phyloP scores from a whole-genome alignment of 35 echinoderm and acorn worm genomes.

The Apostichopus parvimensis region DNA sequence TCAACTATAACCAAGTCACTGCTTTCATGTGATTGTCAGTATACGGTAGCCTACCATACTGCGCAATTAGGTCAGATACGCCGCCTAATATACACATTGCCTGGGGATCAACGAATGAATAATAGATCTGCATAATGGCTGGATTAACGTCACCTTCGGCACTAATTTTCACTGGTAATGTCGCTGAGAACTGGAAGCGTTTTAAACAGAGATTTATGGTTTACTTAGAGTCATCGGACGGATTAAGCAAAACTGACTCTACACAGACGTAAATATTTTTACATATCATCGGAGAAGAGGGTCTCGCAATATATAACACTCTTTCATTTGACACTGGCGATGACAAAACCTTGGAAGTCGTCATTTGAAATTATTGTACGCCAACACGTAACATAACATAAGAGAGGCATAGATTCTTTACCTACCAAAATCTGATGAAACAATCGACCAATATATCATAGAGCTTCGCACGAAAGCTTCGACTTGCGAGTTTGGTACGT shows the following conservation, averaged over 20 bases:
- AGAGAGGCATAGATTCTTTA: conserved; percentile 60
- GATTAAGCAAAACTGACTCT: not conserved
- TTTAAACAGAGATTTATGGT: conserved; percentile 45
- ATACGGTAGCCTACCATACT: no score
- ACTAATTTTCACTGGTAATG: conserved; percentile 40
- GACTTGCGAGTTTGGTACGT: conserved; percentile 56
- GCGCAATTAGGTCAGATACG: no score
- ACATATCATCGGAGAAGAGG: conserved; percentile 48
- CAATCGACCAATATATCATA: conserved; percentile 61
- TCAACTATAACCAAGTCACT: no score
- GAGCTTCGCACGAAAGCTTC: conserved; percentile 46
- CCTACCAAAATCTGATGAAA: conserved; percentile 40
- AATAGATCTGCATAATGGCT: not conserved
- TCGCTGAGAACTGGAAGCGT: conserved; percentile 39
- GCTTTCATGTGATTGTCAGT: no score
- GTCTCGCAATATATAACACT: conserved; percentile 50
- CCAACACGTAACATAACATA: conserved; percentile 52
- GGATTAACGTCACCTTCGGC: conserved; percentile 15
- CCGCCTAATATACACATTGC: no score
- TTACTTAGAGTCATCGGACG: conserved; percentile 17
- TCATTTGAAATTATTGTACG: conserved; percentile 39
- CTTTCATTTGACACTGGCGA: conserved; percentile 44
- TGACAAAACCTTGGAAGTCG: conserved; percentile 19
- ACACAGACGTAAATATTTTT: conserved; percentile 34
- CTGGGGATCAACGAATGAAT: no score